Evolutionary conservation across 2,113 vertebrate species (phyloP), one percentile per base, ranked within the genome.

Genomic region (Syngnathus typhle): DNA sequence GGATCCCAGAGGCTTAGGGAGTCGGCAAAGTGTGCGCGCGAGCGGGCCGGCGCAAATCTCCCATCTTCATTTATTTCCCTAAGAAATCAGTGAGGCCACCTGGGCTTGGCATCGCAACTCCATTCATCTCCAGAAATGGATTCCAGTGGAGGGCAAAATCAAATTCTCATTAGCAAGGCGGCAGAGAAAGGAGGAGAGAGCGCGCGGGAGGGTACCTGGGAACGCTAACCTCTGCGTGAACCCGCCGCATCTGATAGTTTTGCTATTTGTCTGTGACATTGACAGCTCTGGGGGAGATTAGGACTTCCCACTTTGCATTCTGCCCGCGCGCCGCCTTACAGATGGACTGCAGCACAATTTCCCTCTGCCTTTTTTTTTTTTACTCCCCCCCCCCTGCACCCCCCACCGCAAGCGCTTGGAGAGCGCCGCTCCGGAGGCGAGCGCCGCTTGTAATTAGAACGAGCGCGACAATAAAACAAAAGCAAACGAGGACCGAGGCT

Each of bases 111-210:
- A 95, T 93, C 91, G 93, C 95, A 98, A 96, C 95, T 95, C 95
- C 94, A 98, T 98, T 95, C 95, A 96, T 99, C 96, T 98, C 93
- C 91, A 95, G 93, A 93, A 98, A 95, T 95, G 94, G 94, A 96
- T 95, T 96, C 94, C 93, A 93, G 93, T 89, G 89, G 90, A 95
- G 94, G 94, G 93, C 94, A 96, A 95, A 97, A 99, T 96, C 95
- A 95, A 98, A 98, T 95, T 95, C 94, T 96, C 94, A 94, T 96
- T 93, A 92, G 90, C 88, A 91, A 91, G 87, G 87, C 84, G 79
- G 83, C 83, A 82, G 69, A 81, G 86, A 52, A n/a, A 65, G 49
- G 64, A 38, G 32, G 64, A 54, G 62, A 83, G 88, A 84, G 92
- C 92, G 77, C 69, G 70, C 88, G 81, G 92, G 93, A 94, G 94